phyloP scores from a whole-genome alignment of 2,797 vertebrate species.

The Epinephelus malabaricus region DNA sequence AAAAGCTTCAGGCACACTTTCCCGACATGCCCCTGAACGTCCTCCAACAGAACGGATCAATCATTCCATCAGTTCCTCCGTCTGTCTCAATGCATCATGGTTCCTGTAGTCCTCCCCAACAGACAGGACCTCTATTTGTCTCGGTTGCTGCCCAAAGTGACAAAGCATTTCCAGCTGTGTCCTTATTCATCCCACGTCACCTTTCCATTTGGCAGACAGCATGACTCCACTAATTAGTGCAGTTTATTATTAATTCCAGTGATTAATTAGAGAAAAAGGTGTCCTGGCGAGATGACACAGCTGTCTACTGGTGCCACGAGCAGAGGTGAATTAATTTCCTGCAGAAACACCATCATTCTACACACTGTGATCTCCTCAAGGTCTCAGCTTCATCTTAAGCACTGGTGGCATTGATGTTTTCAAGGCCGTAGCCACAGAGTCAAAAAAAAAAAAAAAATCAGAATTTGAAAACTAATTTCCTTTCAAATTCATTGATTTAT shows the following conservation, averaged over 20 bases:
- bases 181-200: conserved; percentile 58
- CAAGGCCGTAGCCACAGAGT: no score
- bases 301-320: conserved; percentile 36
- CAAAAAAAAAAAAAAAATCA: no score
- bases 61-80: conserved; percentile 44
- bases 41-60: conserved; percentile 60
- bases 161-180: conserved; percentile 51
- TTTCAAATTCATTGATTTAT: no score
- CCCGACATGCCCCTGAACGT: conserved; percentile 60
- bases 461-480: no score
- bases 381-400: conserved; percentile 17
- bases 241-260: conserved; percentile 63
- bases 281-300: conserved; percentile 45
- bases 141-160: conserved; percentile 30
- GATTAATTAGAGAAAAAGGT: conserved; percentile 64
- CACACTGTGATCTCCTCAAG: background rate
- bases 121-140: conserved; percentile 36
- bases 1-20: conserved; percentile 28
- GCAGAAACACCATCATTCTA: conserved; percentile 33
- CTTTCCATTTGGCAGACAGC: conserved; percentile 55
- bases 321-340: conserved; percentile 54
- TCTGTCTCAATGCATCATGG: conserved; percentile 60
- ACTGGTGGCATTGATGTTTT: background rate
- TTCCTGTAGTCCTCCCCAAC: conserved; percentile 44
- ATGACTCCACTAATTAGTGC: conserved; percentile 56